phyloP scores from a whole-genome alignment of 2,888 invertebrate species.

The Abrostola triplasia region DNA sequence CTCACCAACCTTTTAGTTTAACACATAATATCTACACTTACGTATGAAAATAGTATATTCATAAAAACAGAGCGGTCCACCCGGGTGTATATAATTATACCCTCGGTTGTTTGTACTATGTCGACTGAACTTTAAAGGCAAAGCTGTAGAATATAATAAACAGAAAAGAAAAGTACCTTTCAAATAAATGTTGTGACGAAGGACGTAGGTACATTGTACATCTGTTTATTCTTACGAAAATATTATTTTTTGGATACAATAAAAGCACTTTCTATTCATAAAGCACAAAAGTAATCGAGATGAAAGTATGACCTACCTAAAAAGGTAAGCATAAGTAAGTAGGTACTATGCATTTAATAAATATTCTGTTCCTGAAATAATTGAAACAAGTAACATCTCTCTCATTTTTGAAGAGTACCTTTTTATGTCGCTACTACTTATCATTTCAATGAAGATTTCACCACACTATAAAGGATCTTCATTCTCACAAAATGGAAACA shows the following conservation, averaged over 20 bases:
- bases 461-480: conserved; percentile 10
- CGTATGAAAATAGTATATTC: neutral
- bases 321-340: too few relatives aligned
- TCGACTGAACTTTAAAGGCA: neutral
- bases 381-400: too few relatives aligned
- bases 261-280: too few relatives aligned
- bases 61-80: neutral
- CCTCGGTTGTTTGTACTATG: neutral
- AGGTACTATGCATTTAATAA: too few relatives aligned
- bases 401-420: too few relatives aligned
- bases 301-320: too few relatives aligned
- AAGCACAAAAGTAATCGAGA: too few relatives aligned
- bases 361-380: neutral
- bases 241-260: too few relatives aligned
- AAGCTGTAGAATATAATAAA: neutral
- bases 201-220: neutral
- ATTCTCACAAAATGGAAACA: conserved; percentile 11
- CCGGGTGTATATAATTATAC: neutral
- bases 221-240: too few relatives aligned
- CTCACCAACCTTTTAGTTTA: too few relatives aligned
- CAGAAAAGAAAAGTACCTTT: neutral
- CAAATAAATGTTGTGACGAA: neutral
- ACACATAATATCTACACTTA: too few relatives aligned
- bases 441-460: conserved; percentile 9
- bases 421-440: too few relatives aligned